Evolutionary conservation across 2,888 invertebrate genomes (phyloP), one percentile per base, ranked within the genome.

Genomic region (Rhynchonema sp.): DNA sequence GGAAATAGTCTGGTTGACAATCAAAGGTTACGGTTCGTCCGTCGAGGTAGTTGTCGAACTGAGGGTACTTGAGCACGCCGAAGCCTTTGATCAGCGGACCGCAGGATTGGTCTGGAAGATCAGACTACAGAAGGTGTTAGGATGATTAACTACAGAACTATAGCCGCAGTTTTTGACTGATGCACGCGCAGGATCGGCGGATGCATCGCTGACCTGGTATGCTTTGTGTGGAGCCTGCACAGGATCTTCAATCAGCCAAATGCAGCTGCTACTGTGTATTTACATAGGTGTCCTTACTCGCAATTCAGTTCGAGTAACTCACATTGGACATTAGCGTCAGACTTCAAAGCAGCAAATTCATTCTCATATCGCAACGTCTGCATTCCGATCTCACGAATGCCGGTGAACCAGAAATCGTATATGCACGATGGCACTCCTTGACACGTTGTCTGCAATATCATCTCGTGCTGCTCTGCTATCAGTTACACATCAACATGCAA

Each of bases 1-100:
- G 60, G 57, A 66, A 67, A 49, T 63, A 67, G 46, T 68, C 66
- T 6, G 67, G 67, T 52, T 67, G 67, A 59, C 67, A 67, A 1
- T 65, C 62, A 58, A 67, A 67, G 22, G 65, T 67, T 20, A 67
- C 67, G 1, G 63, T 63, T 3, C 63, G 67, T 6, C 67, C 67
- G 59, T 67, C 67, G 56, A 67, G 56, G 54, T 67, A 67, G 55
- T 67, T 68, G 59, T 67, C 63, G 25, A 64, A 67, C 20, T 66
- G 65, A 17, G 67, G 67, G 56, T 62, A 63, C 60, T 67, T 67
- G 49, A 67, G 59, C n/a, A 66, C 68, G 26, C 67, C 67, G 6
- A 57, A 59, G 23, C 63, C 66, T 26, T 66, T 68, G 30, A 63
- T 56, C 52, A 67, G 62, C 9, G 67, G 67, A 1, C 67, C 67